Evolutionary conservation across 2,797 vertebrate species (phyloP).

Genomic region (Hafferia zeledoni): DNA sequence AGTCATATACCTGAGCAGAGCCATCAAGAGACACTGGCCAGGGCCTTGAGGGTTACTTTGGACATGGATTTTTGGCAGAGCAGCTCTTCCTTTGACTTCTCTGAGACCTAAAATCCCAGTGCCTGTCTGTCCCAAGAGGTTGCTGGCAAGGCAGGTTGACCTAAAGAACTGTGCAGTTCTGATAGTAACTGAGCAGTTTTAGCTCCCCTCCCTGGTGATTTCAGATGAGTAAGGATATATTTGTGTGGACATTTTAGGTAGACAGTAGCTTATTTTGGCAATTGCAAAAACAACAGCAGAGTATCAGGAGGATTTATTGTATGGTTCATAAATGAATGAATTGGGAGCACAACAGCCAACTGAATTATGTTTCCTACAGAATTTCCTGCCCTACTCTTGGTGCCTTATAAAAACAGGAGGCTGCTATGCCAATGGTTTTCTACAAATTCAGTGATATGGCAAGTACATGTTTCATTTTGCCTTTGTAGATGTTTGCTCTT

Average conservation of each 20-base stretch:
- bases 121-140: background rate
- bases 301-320: background rate
- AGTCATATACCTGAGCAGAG: background rate
- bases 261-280: background rate
- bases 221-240: background rate
- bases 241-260: background rate
- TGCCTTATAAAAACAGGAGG: background rate
- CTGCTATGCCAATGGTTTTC: background rate
- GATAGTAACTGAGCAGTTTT: background rate
- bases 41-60: rapidly evolving
- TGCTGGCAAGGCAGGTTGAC: background rate
- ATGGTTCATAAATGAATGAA: background rate
- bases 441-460: conserved; percentile 17
- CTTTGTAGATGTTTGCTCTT: conserved; percentile 26
- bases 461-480: conserved; percentile 5
- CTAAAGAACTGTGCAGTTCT: background rate
- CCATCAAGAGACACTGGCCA: background rate
- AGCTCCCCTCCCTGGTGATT: background rate
- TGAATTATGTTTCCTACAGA: background rate
- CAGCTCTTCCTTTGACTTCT: background rate
- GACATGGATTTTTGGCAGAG: background rate
- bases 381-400: background rate
- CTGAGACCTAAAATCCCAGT: background rate
- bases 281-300: background rate
- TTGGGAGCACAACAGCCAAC: background rate